Evolutionary conservation across 1,140 invertebrate genomes (phyloP), one percentile per base, ranked within the genome.

Genomic region (Hycleus phaleratus): DNA sequence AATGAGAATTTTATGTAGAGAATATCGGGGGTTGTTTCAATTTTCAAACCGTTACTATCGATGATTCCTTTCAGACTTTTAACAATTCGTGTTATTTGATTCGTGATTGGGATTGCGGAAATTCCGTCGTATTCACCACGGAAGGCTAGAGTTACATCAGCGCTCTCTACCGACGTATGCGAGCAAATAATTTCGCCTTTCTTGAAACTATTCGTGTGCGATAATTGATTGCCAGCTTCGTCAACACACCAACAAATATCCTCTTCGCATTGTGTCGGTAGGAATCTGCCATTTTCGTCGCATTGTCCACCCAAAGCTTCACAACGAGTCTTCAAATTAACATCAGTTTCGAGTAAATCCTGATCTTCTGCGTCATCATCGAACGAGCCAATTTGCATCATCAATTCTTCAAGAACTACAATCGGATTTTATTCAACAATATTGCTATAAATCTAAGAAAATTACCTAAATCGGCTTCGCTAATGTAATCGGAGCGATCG

Each of bases 221-320:
- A 76, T 1, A 88, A 69, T 61, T 88, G 85, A 73, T 90, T 90
- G 7, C 90, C 90, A 1, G 88, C 87, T 58, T 88, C 87, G 71
- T 93, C 89, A 3, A 91, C 89, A 71, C 90, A 93, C 89, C 89
- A 92, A 70, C 90, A 93, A 25, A 79, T 80, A 1, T 81, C 81
- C 1, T 81, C 79, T 32, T 82, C 82, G 66, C 89, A 91, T 66
- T 91, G 89, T 0, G 80, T 83, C 0, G 88, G 82, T 2, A 82
- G 75, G 69, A 91, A 91, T 63, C 81, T 79, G 2, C 88, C 88
- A 39, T 79, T 70, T 39, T 74, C 75, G 63, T 88, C 85, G 63
- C 86, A 88, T 3, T 76, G 76, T n/a, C 76, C 73, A 6, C 73
- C 73, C 65, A 88, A 78, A 0, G 82, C 77, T 42, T 82, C 74